Conservation (phyloP, 2,797 vertebrate genomes). For the Philypnodon macrostomus region DNA sequence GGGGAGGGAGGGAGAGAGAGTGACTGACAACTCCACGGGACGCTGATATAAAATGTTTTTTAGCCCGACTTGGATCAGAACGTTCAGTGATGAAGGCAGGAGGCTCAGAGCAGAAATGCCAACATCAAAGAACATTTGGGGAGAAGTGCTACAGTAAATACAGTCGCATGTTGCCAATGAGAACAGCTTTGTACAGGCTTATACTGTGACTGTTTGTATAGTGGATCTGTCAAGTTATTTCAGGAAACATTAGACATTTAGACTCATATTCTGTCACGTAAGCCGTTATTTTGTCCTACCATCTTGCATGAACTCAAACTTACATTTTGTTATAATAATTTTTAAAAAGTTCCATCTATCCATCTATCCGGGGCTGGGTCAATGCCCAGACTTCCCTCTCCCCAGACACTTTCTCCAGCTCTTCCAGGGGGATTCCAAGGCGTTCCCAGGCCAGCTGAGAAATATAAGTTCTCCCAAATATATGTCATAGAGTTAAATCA, state of each 20-base stretch:
- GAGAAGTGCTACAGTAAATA: constrained; percentile 8
- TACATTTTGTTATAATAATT: too few species aligned
- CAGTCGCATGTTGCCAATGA: neutral
- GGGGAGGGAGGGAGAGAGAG: constrained; percentile 1
- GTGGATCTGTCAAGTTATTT: neutral
- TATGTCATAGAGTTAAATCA: too few species aligned
- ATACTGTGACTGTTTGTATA: neutral
- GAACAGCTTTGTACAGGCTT: neutral
- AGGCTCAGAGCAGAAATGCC: constrained; percentile 1
- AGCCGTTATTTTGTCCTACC: too few species aligned
- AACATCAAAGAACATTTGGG: constrained; percentile 8
- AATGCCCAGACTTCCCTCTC: too few species aligned
- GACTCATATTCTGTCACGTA: neutral
- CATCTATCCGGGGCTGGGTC: too few species aligned
- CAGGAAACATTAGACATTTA: neutral
- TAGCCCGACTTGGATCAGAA: constrained; percentile 5
- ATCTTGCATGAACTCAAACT: too few species aligned
- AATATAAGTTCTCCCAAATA: too few species aligned
- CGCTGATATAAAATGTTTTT: constrained; percentile 8
- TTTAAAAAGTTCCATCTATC: too few species aligned
- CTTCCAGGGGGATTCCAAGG: too few species aligned
- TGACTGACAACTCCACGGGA: constrained; percentile 3
- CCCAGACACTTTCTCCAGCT: too few species aligned
- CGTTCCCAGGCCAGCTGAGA: too few species aligned
- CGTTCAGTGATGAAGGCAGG: constrained; percentile 2